Evolutionary conservation across 2,888 invertebrate genomes (phyloP).

Genomic region (Kuschelorhynchus macadamiae): DNA sequence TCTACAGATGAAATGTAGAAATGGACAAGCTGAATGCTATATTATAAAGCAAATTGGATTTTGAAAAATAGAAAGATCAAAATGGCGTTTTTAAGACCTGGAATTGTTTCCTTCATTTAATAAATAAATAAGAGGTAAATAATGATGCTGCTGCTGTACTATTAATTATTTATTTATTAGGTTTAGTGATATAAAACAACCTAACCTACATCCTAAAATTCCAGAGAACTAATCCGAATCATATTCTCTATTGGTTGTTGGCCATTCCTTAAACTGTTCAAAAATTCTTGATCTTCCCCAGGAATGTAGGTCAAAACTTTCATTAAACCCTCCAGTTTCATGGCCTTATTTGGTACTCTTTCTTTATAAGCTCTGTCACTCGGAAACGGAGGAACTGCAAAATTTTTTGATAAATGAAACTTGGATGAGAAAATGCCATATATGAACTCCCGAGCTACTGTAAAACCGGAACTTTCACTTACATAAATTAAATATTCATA

Average conservation of each 20-base stretch:
- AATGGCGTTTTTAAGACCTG: slow-evolving; percentile 2
- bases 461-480: not conserved
- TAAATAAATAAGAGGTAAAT: not conserved
- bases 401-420: slow-evolving; percentile 6
- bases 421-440: slow-evolving; percentile 1
- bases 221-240: slow-evolving; percentile 1
- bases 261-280: too few relatives aligned
- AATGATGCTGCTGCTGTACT: slow-evolving; percentile 5
- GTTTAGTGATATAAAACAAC: not conserved
- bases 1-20: too few relatives aligned
- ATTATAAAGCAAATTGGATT: not conserved
- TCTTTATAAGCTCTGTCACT: slow-evolving; percentile 8
- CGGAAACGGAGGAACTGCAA: slow-evolving; percentile 5
- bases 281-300: slow-evolving; percentile 4
- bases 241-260: too few relatives aligned
- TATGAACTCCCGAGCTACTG: slow-evolving; percentile 1
- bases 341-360: not conserved
- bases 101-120: slow-evolving; percentile 3
- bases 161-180: slow-evolving; percentile 1
- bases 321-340: not conserved
- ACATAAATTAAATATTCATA: too few relatives aligned
- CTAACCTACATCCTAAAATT: not conserved
- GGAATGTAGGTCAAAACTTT: slow-evolving; percentile 8
- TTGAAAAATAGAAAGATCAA: slow-evolving; percentile 4
- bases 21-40: too few relatives aligned